Evolutionary conservation across 2,888 invertebrate genomes (phyloP), one percentile per base, ranked within the genome.

Genomic region (Meteorus colon): DNA sequence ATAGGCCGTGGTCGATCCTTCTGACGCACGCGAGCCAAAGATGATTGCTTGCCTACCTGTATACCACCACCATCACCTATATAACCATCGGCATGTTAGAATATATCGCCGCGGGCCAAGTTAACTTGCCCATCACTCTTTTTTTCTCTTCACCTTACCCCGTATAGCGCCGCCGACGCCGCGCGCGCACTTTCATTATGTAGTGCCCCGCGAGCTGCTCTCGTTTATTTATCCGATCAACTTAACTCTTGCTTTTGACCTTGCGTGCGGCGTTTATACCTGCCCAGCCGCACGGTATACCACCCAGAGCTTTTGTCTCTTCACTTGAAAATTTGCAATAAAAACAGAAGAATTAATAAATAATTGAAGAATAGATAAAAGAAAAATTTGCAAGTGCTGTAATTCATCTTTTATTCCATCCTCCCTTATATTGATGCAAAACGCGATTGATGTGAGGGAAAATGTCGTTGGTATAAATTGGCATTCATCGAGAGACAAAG

Each of bases 1-100:
- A 66, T 75, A 75, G 75, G 66, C 72, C 65, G 66, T 73, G 77
- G 60, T 69, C 68, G 84, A 83, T 86, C 82, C 84, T 55, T 85
- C 86, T 82, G 82, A 82, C 80, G 85, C 88, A 88, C 88, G 88
- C 88, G 85, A 87, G 84, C 83, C 82, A 85, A 84, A 86, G 88
- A 88, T 87, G 87, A 89, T 88, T 88, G 81, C 79, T 81, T 80
- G 85, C 86, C 85, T 83, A 72, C 72, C 76, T 76, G 76, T 76
- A 72, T 72, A 62, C 76, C 72, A 76, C 74, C 72, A 31, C 65
- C 62, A 77, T 72, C 73, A 65, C 74, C 72, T 60, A 68, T 63
- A 65, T 75, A 77, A 77, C 76, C 74, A 69, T 66, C 63, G 63
- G 60, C 51, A 71, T 62, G 71, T 69, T 34, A 67, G 63, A 74